Conservation (phyloP, 2,888 invertebrate species). For the Neoascia interrupta region DNA sequence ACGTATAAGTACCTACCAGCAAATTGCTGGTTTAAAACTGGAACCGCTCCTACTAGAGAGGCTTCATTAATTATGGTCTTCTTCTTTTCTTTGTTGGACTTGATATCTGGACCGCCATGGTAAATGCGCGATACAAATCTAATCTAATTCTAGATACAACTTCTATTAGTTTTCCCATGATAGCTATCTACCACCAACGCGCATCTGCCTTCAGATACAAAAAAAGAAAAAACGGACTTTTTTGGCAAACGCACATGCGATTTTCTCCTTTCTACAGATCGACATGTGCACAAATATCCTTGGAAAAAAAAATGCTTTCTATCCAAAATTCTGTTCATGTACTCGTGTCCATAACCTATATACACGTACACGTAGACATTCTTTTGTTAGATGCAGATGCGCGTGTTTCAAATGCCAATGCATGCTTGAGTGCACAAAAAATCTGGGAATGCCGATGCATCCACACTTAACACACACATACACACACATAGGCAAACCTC, state of each 20-base stretch:
- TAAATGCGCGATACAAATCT: neutral
- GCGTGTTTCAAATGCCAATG: constrained; percentile 57
- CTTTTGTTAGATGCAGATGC: constrained; percentile 64
- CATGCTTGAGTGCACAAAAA: constrained; percentile 58
- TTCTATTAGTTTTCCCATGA: no score
- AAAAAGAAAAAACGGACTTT: constrained; percentile 14
- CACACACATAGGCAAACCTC: neutral
- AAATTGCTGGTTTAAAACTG: no score
- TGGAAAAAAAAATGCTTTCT: neutral
- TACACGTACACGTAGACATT: constrained; percentile 7
- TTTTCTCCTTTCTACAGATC: constrained; percentile 29
- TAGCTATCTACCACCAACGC: constrained; percentile 17
- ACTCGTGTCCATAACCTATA: constrained; percentile 19
- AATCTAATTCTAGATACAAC: no score
- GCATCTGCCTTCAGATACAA: constrained; percentile 24
- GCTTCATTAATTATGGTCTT: no score
- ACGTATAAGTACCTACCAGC: no score
- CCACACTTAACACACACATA: neutral
- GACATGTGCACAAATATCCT: constrained; percentile 36
- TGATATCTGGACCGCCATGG: neutral
- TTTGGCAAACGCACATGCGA: constrained; percentile 57
- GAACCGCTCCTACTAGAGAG: no score
- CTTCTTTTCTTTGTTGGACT: neutral
- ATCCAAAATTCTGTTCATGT: neutral
- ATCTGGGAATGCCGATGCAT: constrained; percentile 52